A percentile compares a stretch with the other conserved stretches of the same genome.
phyloP scores from a whole-genome alignment of 2,797 vertebrate genomes.

The Ptychadena robeensis region DNA sequence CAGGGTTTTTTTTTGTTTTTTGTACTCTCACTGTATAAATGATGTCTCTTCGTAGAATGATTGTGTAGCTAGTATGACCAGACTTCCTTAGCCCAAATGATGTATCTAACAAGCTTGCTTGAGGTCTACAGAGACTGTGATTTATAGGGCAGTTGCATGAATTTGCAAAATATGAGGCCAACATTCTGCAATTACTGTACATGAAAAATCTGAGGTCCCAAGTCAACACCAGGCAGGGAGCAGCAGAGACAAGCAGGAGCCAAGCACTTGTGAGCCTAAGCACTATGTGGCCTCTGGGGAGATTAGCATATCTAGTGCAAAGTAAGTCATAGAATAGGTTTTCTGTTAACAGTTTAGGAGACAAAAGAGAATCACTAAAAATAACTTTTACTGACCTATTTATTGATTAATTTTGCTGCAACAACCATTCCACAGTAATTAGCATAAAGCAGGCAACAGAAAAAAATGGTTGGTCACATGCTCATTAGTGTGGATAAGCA shows the following conservation, averaged over 20 bases:
- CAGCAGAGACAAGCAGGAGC: neutral
- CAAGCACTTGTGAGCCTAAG: conserved; percentile 2
- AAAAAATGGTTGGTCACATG: neutral
- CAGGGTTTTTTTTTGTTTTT: neutral
- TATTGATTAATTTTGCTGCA: neutral
- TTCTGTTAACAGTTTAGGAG: neutral
- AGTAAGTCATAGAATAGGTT: neutral
- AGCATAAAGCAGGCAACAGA: neutral
- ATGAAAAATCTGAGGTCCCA: conserved; percentile 3
- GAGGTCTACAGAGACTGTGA: conserved; percentile 1
- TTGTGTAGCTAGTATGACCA: neutral
- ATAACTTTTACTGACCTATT: neutral
- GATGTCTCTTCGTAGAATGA: neutral
- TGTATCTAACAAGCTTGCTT: neutral
- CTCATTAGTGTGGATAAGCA: too few relatives aligned
- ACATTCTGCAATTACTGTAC: conserved; percentile 1
- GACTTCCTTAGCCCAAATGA: neutral
- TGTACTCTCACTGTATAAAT: neutral
- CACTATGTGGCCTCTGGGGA: neutral
- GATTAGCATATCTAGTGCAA: neutral
- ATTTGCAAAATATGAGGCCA: conserved; percentile 15
- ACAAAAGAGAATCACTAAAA: neutral
- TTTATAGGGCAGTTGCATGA: neutral
- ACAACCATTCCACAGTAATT: neutral
- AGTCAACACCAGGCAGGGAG: neutral